Percentiles rank a stretch among this genome's conserved stretches.
Conservation (phyloP, 2,113 vertebrate genomes). For the Zosterops pallidus region DNA sequence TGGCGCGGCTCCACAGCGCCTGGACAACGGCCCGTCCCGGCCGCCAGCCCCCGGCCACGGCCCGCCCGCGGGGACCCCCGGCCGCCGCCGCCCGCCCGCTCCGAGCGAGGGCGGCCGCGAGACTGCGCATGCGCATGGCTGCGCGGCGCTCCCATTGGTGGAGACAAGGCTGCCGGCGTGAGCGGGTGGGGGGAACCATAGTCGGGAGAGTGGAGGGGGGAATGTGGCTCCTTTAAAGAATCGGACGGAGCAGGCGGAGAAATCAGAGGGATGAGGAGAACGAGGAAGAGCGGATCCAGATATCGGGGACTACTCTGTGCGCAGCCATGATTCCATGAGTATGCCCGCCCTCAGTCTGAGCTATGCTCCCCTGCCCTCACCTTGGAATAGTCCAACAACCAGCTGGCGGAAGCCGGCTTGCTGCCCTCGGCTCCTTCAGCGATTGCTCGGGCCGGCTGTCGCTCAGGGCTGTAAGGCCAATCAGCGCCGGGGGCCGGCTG, state of each 20-base stretch:
- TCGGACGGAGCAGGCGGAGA: fast-evolving
- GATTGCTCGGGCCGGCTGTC: neutral
- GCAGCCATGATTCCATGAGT: fast-evolving
- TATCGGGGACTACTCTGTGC: fast-evolving
- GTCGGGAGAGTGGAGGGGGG: neutral
- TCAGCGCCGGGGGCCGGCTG: neutral
- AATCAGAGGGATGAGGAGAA: fast-evolving
- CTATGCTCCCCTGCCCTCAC: fast-evolving
- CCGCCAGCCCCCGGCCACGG: neutral
- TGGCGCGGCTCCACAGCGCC: neutral
- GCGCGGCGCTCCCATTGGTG: neutral
- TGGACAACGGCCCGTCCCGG: neutral
- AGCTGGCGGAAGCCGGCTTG: fast-evolving
- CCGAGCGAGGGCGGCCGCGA: neutral
- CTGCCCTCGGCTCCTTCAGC: fast-evolving
- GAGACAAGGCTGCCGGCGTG: no score
- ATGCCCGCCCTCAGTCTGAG: fast-evolving
- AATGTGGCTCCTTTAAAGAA: neutral
- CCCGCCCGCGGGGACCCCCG: neutral
- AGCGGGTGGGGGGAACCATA: neutral
- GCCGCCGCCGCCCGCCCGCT: conserved; percentile 23
- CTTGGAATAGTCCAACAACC: neutral
- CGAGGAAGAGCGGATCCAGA: fast-evolving
- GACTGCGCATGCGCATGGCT: conserved; percentile 10
- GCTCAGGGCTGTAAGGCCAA: neutral